Evolutionary conservation across 1,140 invertebrate species (phyloP), one percentile per base, ranked within the genome.

Genomic region (Drosophila bocqueti): DNA sequence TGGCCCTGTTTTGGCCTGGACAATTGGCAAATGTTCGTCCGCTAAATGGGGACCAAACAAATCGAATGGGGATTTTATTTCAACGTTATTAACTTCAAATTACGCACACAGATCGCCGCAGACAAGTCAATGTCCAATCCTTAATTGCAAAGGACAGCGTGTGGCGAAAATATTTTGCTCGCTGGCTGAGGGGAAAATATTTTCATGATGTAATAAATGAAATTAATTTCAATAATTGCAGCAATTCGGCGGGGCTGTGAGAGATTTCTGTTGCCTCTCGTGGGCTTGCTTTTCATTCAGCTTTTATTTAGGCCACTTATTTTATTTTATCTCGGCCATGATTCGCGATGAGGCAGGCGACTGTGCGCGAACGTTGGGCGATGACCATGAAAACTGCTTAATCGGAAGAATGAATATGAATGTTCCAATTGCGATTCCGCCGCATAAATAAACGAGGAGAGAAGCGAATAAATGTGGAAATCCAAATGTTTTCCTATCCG

Each of bases 311-410:
- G 84, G 84, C 84, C 84, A 87, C 84, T 87, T 87, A 87, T 87
- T 87, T 87, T 87, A 87, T 89, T 87, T 87, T 76, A 76, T 54
- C 73, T 68, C 50, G 66, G 49, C 66, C 64, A 64, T 74, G 77
- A 82, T 85, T 79, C 76, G 59, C 57, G 31, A 43, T 29, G 24
- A 57, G 24, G 29, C 21, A 40, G 24, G 29, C 26, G 75, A 76
- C 65, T 76, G 66, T 61, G 67, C 71, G 81, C 83, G 74, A 85
- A 76, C 69, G 69, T 76, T 79, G 76, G 79, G 83, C 79, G 84
- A 89, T 87, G 84, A 84, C 85, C 84, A 87, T 87, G 84, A 89
- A 87, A 87, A 87, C 84, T 87, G 84, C 84, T 87, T 87, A 87
- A 87, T 89, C 84, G 84, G 84, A 89, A 89, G 84, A 87, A 87